Evolutionary conservation across 2,797 vertebrate genomes (phyloP).

Genomic region (Danio aesculapii): DNA sequence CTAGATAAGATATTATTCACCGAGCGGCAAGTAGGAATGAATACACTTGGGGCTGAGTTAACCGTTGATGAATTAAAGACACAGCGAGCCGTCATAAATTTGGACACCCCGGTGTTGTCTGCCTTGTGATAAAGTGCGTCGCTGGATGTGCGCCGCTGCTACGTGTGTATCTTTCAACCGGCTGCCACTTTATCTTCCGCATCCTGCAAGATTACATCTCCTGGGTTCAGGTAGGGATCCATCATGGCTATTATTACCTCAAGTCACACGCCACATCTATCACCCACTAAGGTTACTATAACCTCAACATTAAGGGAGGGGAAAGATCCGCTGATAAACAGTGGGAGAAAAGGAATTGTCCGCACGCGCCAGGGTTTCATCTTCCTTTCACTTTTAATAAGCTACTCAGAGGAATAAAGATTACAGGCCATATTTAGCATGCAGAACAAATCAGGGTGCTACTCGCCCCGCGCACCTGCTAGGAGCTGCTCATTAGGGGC

Average conservation of each 20-base stretch:
- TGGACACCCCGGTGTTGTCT: conserved; percentile 78
- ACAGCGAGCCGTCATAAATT: conserved; percentile 80
- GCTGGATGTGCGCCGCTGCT: conserved; percentile 77
- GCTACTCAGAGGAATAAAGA: conserved; percentile 78
- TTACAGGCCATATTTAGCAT: conserved; percentile 88
- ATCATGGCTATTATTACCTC: conserved; percentile 79
- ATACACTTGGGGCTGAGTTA: conserved; percentile 74
- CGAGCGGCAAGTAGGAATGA: conserved; percentile 76
- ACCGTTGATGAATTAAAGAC: conserved; percentile 84
- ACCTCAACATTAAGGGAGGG: conserved; percentile 86
- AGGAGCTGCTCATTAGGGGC: conserved; percentile 82
- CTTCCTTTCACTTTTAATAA: conserved; percentile 83
- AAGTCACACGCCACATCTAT: conserved; percentile 81
- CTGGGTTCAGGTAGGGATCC: conserved; percentile 80
- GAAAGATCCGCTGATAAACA: conserved; percentile 79
- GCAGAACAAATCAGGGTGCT: conserved; percentile 84
- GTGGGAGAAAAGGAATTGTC: conserved; percentile 77
- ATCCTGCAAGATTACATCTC: conserved; percentile 84
- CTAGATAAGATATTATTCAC: conserved; percentile 63
- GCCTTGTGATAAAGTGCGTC: conserved; percentile 79
- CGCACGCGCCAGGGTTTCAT: conserved; percentile 73
- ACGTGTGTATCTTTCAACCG: conserved; percentile 80
- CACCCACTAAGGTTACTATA: conserved; percentile 82
- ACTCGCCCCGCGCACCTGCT: conserved; percentile 77
- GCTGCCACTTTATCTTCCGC: conserved; percentile 84